Base-by-base conservation (phyloP, 2,113 vertebrate species). In the Poeciliopsis prolifica region DNA sequence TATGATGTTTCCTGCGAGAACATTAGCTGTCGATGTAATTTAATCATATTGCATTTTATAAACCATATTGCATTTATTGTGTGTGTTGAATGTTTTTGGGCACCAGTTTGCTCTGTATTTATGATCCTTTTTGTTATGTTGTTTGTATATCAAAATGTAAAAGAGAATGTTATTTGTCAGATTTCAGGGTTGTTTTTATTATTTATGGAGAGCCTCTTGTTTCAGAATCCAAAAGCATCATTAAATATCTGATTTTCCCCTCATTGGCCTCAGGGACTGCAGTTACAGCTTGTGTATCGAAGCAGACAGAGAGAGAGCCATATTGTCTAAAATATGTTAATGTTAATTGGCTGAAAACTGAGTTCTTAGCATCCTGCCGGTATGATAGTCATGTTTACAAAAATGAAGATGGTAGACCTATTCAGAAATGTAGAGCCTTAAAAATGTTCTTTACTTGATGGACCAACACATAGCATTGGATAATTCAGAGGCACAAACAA, bases 111-210 rank as follows among this genome's bases (percentile, higher is more conserved):
- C 79, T 73, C 78, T 78, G 42, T 92, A 92, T 93, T 91, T 91
- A 92, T 90, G 82, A 87, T 80, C 51, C 69, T 83, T 80, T 37
- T 88, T 90, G 48, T 86, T 84, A 78, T 82, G 75, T 83, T 87
- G 78, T 91, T 89, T 91, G 87, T 91, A 85, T 91, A 87, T 87
- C 68, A 9, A 29, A 29, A 69, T 90, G 88, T 91, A 74, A 89
- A 89, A 87, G 85, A 89, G 70, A 80, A 87, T 91, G 88, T 88
- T 88, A 86, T 90, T 91, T 90, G 85, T 89, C 80, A 68, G 70
- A 83, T 77, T 86, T 87, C 78, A 72, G 78, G 64, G 72, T 85
- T 89, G 60, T 86, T 82, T 82, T 87, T 87, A 71, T 89, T 89
- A 91, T 92, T 92, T 92, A 91, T 93, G 68, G 70, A 83, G 54